These are phyloP conservation scores for Ambastaia sidthimunki DNA, from an alignment of 2,797 vertebrate genomes.

Conservation along the genomic window DNA sequence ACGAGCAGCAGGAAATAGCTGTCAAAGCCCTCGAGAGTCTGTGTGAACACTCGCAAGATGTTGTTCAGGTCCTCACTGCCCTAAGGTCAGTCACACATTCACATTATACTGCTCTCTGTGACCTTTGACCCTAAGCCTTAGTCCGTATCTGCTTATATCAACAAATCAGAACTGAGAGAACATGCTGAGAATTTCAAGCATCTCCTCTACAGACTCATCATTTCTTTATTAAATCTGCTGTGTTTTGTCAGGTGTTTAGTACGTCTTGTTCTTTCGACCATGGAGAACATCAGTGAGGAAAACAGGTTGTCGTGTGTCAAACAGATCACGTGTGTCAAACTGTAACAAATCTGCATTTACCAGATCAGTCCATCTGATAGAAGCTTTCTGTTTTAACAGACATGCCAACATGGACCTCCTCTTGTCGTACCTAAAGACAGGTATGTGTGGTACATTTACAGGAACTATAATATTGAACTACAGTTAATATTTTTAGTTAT, in stretches of 20 bases:
- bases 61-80: slow-evolving; percentile 78
- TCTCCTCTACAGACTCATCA: neutral
- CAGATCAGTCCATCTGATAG: neutral
- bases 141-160: neutral
- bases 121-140: neutral
- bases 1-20: slow-evolving; percentile 79
- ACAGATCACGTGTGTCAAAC: neutral
- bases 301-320: too few species aligned
- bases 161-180: neutral
- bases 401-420: slow-evolving; percentile 69
- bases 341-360: neutral
- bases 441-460: slow-evolving; percentile 63
- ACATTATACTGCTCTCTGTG: neutral
- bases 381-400: slow-evolving; percentile 56
- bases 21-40: slow-evolving; percentile 85
- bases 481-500: slow-evolving; percentile 39
- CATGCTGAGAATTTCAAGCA: slow-evolving; percentile 1
- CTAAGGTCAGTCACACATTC: slow-evolving; percentile 81
- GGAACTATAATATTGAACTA: neutral
- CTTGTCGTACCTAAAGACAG: slow-evolving; percentile 75
- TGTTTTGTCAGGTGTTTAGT: slow-evolving; percentile 85
- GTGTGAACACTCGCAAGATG: slow-evolving; percentile 80
- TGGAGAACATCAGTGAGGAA: slow-evolving; percentile 71
- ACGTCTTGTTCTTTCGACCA: slow-evolving; percentile 78
- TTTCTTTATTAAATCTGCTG: neutral